Percentiles rank a stretch among this genome's conserved stretches.
Evolutionary conservation across 2,113 vertebrate species (phyloP).

Genomic region (Dunckerocampus dactyliophorus): DNA sequence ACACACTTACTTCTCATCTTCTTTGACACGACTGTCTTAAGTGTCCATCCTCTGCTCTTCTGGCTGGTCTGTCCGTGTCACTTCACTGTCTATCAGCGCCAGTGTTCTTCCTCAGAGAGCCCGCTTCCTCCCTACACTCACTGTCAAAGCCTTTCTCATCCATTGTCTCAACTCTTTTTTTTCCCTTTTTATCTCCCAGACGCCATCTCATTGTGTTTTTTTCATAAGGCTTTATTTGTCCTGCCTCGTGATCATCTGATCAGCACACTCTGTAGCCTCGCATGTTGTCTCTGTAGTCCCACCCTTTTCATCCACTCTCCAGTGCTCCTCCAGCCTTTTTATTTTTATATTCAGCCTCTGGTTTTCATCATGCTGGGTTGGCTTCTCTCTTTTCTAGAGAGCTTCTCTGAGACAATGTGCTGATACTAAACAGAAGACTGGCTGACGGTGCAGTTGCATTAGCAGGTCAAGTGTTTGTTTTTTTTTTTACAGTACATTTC

Average conservation of each 20-base stretch:
- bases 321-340: constrained; percentile 17
- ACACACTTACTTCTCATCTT: constrained; percentile 21
- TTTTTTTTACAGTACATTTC: constrained; percentile 25
- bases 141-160: constrained; percentile 11
- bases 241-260: background rate
- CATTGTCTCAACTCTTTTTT: background rate
- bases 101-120: constrained; percentile 12
- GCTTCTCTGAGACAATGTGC: constrained; percentile 47
- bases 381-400: constrained; percentile 36
- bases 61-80: constrained; percentile 36
- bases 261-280: background rate
- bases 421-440: constrained; percentile 38
- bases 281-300: constrained; percentile 12
- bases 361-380: constrained; percentile 40
- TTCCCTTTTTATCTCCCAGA: constrained; percentile 2
- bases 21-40: constrained; percentile 9
- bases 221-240: background rate
- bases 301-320: constrained; percentile 11
- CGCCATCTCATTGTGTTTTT: background rate
- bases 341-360: constrained; percentile 29
- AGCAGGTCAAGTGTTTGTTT: constrained; percentile 24
- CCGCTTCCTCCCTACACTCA: constrained; percentile 1
- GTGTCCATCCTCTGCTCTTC: constrained; percentile 3
- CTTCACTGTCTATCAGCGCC: constrained; percentile 27
- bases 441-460: constrained; percentile 31